Conservation (phyloP, 2,797 vertebrate species). For the Fistularia tabacaria region DNA sequence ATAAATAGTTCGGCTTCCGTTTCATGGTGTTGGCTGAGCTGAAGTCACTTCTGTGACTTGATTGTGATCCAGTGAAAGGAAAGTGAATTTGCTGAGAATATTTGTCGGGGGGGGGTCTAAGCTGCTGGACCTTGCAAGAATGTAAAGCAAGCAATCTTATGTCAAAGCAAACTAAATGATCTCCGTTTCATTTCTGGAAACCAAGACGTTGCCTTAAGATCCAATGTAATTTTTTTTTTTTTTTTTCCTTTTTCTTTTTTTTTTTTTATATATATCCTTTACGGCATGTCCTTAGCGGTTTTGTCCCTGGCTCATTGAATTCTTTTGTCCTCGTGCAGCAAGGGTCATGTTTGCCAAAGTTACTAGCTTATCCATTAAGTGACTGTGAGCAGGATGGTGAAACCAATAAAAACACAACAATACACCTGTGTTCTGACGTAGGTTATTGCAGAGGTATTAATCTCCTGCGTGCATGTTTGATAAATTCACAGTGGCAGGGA, state of each 20-base stretch:
- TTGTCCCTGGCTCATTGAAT: constrained; percentile 1
- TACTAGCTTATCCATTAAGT: constrained; percentile 30
- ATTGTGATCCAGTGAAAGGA: no score
- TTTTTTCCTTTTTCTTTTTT: no score
- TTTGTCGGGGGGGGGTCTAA: neutral
- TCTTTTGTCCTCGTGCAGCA: constrained; percentile 7
- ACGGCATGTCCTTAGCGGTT: constrained; percentile 15
- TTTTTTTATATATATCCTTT: neutral
- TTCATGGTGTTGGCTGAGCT: no score
- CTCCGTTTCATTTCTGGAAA: constrained; percentile 1
- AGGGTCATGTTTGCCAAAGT: constrained; percentile 55
- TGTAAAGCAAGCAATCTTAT: constrained; percentile 1
- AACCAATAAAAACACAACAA: constrained; percentile 52
- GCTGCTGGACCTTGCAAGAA: constrained; percentile 19
- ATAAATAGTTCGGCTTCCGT: no score
- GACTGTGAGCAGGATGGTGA: constrained; percentile 29
- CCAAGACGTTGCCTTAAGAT: neutral
- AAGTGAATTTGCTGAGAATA: no score
- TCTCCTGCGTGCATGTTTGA: no score
- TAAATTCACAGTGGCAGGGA: no score
- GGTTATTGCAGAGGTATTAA: constrained; percentile 2
- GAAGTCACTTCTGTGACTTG: no score
- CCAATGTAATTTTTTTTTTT: constrained; percentile 1
- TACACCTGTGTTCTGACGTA: constrained; percentile 12
- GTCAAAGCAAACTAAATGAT: neutral